Base-by-base conservation (phyloP, 2,113 vertebrate species). In the Trichomycterus rosablanca region DNA sequence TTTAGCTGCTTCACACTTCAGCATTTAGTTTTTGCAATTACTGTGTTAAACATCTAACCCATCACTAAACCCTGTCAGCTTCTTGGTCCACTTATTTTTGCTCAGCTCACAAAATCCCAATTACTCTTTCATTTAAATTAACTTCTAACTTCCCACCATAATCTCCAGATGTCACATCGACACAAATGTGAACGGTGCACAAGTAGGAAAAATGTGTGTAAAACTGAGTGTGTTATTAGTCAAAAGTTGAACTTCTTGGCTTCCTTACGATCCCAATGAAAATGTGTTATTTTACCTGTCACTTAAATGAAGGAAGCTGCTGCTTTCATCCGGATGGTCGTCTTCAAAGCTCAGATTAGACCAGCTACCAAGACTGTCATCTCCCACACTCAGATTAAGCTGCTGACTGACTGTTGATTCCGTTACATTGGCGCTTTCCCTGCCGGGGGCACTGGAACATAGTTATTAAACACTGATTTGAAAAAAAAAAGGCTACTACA, bases 341-440 rank as follows among this genome's bases (percentile, higher is more conserved):
- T 98, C 96, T 84, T 99, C 95, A 67, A 97, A 97, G 81, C 96
- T 99, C 72, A 99, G 80, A 80, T 95, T 95, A 49, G 94, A 97
- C 96, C 96, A 99, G 77, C 96, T 99, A 14, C 95, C 95, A 43
- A 92, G 89, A 79, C 96, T 97, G 77, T 97, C 96, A 9, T 98
- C 96, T 52, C 93, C 95, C 22, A 92, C 87, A 65, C 95, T 97
- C 73, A 89, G 84, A 68, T 85, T 90, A 79, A 94, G 84, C 79
- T 93, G 94, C 72, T 95, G 94, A 70, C 90, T 95, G 69, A 89
- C 80, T 3, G 89, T 71, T 20, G 92, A 93, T 73, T 98, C 93
- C 0, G 83, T 80, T 49, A 85, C 84, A 49, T 81, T 84, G 70
- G 86, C 78, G 28, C 87, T 86, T 71, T 95, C 93, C 73, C 84